phyloP scores from a whole-genome alignment of 2,797 vertebrate genomes.

The Coranthus polyacanthus region DNA sequence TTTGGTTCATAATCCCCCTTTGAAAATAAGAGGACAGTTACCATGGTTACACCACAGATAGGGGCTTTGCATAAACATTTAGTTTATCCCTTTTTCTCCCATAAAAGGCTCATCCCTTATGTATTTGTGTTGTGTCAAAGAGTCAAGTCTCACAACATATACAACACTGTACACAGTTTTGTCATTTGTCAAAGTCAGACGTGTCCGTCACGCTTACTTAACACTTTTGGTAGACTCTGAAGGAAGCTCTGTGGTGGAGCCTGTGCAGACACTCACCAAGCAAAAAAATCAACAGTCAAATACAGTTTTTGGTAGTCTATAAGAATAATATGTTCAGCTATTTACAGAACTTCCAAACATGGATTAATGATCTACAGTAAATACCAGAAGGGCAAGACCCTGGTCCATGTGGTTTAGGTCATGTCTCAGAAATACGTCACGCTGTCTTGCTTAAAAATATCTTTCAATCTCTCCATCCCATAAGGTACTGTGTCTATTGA shows the following conservation, averaged over 20 bases:
- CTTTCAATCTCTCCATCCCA: background rate
- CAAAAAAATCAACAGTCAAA: constrained; percentile 56
- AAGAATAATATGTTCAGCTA: constrained; percentile 76
- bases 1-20: constrained; percentile 33
- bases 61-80: constrained; percentile 74
- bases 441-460: constrained; percentile 13
- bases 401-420: constrained; percentile 31
- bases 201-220: constrained; percentile 25
- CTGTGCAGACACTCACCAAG: constrained; percentile 46
- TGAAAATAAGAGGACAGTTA: constrained; percentile 37
- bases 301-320: constrained; percentile 76
- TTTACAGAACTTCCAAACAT: constrained; percentile 72
- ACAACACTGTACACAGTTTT: constrained; percentile 58
- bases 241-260: constrained; percentile 69
- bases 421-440: constrained; percentile 10
- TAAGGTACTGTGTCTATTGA: constrained; percentile 19
- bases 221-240: constrained; percentile 67
- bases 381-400: background rate
- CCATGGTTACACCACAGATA: constrained; percentile 56
- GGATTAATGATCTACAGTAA: constrained; percentile 5
- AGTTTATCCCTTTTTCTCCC: constrained; percentile 67
- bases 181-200: constrained; percentile 48
- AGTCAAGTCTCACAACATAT: constrained; percentile 39
- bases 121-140: constrained; percentile 41
- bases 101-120: constrained; percentile 47